phyloP scores from a whole-genome alignment of 2,888 invertebrate genomes.

The Parapristionchus giblindavisi region DNA sequence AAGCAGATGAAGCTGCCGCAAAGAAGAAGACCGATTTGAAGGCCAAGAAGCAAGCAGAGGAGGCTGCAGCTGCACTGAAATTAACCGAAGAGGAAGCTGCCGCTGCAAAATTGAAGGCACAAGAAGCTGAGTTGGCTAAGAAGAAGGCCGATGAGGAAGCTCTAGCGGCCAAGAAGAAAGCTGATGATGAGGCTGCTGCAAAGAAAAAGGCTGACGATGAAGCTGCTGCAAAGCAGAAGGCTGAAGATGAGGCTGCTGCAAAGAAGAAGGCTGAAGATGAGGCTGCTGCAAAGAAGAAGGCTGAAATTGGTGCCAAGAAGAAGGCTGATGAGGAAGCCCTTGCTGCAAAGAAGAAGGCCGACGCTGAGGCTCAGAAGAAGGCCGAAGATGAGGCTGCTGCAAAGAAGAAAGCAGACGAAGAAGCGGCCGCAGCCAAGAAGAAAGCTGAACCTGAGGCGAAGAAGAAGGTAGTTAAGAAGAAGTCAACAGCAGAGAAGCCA shows the following conservation, averaged over 20 bases:
- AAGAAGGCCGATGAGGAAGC: conserved; percentile 41
- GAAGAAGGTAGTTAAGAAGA: conserved; percentile 34
- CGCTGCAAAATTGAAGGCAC: conserved; percentile 21
- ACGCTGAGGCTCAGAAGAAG: conserved; percentile 11
- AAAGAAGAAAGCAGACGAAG: conserved; percentile 30
- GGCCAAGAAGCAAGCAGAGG: conserved; percentile 9
- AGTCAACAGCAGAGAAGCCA: conserved; percentile 39
- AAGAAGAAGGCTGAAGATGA: conserved; percentile 28
- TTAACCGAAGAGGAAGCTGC: conserved; percentile 34
- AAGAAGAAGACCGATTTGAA: conserved; percentile 37
- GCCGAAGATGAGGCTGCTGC: conserved; percentile 5
- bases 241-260: conserved; percentile 31
- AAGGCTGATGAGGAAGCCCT: conserved; percentile 15
- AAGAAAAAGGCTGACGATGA: conserved; percentile 11
- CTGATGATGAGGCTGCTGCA: conserved; percentile 35
- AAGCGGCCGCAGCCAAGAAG: conserved; percentile 1
- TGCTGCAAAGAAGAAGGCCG: conserved; percentile 32
- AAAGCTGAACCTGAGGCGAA: conserved; percentile 14
- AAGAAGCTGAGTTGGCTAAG: conserved; percentile 36
- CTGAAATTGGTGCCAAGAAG: conserved; percentile 32
- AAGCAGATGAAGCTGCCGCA: background rate
- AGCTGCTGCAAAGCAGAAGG: conserved; percentile 33
- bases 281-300: conserved; percentile 38
- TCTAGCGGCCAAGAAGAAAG: conserved; percentile 32
- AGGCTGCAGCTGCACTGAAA: conserved; percentile 33